Evolutionary conservation across 2,113 vertebrate genomes (phyloP).

Genomic region (Maccullochella peelii): DNA sequence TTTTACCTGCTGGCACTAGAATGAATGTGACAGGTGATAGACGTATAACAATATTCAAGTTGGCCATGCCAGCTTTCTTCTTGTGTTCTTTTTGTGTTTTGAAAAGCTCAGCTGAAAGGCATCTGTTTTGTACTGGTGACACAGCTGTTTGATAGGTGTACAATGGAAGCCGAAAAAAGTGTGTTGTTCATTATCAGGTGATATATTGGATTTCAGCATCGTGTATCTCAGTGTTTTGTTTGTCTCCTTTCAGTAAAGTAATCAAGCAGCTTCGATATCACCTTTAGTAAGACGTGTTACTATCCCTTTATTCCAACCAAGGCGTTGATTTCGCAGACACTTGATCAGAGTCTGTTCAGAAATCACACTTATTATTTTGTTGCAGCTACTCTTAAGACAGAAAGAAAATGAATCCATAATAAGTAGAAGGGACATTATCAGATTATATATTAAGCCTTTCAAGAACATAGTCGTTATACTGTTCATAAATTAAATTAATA

Average conservation of each 20-base stretch:
- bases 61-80: background rate
- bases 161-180: slow-evolving; percentile 3
- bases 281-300: background rate
- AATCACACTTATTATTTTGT: background rate
- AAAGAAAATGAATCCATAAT: background rate
- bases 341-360: background rate
- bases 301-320: background rate
- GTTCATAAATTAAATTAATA: too few relatives aligned
- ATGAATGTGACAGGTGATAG: background rate
- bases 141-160: slow-evolving; percentile 9
- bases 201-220: slow-evolving; percentile 22
- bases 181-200: slow-evolving; percentile 8
- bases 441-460: too few relatives aligned
- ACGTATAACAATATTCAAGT: background rate
- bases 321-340: background rate
- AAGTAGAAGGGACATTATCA: too few relatives aligned
- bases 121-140: background rate
- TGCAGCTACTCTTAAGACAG: background rate
- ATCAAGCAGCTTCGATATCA: slow-evolving; percentile 5
- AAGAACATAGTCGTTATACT: too few relatives aligned
- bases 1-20: background rate
- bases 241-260: slow-evolving; percentile 7
- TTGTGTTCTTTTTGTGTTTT: slow-evolving; percentile 1
- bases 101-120: background rate
- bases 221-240: background rate